Evolutionary conservation across 1,140 invertebrate genomes (phyloP).

Genomic region (Cydia strobilella): DNA sequence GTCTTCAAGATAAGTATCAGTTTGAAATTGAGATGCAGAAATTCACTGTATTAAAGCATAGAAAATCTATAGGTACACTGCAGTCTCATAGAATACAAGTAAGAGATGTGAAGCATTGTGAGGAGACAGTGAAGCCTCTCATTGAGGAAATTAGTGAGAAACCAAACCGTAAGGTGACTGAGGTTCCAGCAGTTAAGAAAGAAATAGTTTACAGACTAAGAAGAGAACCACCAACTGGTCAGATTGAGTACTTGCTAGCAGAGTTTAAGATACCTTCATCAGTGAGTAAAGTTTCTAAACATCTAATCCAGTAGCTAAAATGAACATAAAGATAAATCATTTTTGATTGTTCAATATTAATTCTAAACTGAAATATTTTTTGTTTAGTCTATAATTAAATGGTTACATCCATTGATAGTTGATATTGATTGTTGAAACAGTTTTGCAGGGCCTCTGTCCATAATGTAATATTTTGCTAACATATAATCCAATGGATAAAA

Average conservation of each 20-base stretch:
- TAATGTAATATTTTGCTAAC: too few species aligned
- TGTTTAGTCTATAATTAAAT: too few species aligned
- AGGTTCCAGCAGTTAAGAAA: conserved; percentile 47
- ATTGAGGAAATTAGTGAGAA: conserved; percentile 80
- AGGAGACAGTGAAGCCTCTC: conserved; percentile 63
- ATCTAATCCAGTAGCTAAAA: background rate
- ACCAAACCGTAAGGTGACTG: conserved; percentile 44
- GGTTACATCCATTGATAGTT: too few species aligned
- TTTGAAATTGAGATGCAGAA: conserved; percentile 83
- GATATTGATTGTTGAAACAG: too few species aligned
- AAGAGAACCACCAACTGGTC: conserved; percentile 69
- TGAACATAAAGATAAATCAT: too few species aligned
- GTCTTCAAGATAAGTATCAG: conserved; percentile 85
- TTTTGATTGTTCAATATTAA: too few species aligned
- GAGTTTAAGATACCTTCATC: conserved; percentile 81
- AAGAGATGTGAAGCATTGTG: conserved; percentile 79
- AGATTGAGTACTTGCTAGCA: conserved; percentile 76
- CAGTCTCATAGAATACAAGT: conserved; percentile 87
- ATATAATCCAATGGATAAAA: too few species aligned
- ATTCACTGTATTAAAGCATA: conserved; percentile 81
- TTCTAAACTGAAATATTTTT: too few species aligned
- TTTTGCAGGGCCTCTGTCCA: too few species aligned
- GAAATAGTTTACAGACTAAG: conserved; percentile 75
- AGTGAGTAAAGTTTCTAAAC: conserved; percentile 52
- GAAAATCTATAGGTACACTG: conserved; percentile 85